A percentile compares a stretch with the other conserved stretches of the same genome.
phyloP scores from a whole-genome alignment of 2,797 vertebrate species.

The Pangasius mekongensis region DNA sequence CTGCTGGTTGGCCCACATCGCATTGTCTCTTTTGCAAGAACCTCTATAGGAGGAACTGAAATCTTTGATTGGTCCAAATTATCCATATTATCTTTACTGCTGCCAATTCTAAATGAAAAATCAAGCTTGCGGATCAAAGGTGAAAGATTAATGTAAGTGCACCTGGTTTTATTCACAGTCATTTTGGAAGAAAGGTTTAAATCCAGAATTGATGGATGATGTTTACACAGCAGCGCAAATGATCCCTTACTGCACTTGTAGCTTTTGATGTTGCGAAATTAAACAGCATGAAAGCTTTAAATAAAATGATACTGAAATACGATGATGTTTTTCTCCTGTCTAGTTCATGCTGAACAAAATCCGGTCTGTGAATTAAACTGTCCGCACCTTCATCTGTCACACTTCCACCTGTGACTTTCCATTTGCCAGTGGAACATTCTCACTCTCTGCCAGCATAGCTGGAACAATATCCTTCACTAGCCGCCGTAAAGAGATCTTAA shows the following conservation, averaged over 20 bases:
- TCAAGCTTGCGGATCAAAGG: constrained; percentile 13
- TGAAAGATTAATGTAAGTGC: not conserved
- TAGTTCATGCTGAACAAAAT: not conserved
- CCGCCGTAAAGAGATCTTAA: constrained; percentile 48
- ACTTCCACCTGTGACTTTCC: constrained; percentile 48
- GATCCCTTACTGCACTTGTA: not conserved
- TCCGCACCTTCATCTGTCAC: constrained; percentile 33
- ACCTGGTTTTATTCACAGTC: not conserved
- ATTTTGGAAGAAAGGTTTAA: not conserved
- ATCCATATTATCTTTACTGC: not conserved
- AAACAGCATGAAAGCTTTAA: constrained; percentile 16
- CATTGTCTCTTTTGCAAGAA: constrained; percentile 18
- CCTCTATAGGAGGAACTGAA: constrained; percentile 31
- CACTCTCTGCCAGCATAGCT: constrained; percentile 34
- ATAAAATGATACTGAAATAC: not conserved
- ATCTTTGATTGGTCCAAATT: not conserved
- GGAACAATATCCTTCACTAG: constrained; percentile 51
- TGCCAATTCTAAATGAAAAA: not conserved
- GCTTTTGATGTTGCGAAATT: not conserved
- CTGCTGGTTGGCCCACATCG: constrained; percentile 39
- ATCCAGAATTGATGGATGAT: constrained; percentile 17
- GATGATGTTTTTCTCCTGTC: constrained; percentile 3
- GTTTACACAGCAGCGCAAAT: constrained; percentile 27
- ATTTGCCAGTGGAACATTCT: constrained; percentile 47
- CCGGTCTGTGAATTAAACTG: constrained; percentile 23